Evolutionary conservation across 2,113 vertebrate species (phyloP).

Genomic region (Centropristis striata): DNA sequence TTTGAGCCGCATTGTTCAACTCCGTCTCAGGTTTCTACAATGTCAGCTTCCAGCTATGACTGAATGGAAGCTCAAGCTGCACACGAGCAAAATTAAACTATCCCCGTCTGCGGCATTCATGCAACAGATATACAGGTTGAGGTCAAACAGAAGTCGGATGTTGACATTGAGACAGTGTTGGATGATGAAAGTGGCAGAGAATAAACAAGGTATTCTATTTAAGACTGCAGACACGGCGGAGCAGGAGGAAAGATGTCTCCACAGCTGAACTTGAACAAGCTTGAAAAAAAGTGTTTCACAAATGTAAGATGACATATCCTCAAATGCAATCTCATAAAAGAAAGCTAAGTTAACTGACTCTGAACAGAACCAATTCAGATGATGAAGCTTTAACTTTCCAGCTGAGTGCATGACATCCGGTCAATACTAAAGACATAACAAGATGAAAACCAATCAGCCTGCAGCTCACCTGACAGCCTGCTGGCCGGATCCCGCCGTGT

Average conservation of each 20-base stretch:
- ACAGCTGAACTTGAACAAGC: background rate
- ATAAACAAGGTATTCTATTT: conserved; percentile 7
- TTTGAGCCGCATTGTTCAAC: background rate
- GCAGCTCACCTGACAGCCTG: conserved; percentile 88
- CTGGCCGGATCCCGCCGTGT: conserved; percentile 85
- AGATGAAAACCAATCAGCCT: background rate
- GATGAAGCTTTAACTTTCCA: background rate
- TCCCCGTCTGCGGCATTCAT: background rate
- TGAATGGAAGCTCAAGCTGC: background rate
- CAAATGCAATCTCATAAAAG: conserved; percentile 2
- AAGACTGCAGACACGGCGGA: background rate
- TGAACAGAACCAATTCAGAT: background rate
- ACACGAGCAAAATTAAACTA: conserved; percentile 12
- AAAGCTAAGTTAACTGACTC: background rate
- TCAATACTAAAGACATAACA: background rate
- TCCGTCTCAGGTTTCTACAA: conserved; percentile 1
- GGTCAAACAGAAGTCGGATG: conserved; percentile 22
- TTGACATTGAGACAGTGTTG: conserved; percentile 16
- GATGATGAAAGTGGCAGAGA: conserved; percentile 3
- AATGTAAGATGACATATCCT: conserved; percentile 3
- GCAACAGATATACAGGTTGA: conserved; percentile 1
- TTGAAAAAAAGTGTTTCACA: conserved; percentile 2
- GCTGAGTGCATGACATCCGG: background rate
- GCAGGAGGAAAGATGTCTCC: background rate
- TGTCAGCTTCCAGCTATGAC: background rate